phyloP scores from a whole-genome alignment of 2,888 invertebrate species.

The Notodonta dromedarius region DNA sequence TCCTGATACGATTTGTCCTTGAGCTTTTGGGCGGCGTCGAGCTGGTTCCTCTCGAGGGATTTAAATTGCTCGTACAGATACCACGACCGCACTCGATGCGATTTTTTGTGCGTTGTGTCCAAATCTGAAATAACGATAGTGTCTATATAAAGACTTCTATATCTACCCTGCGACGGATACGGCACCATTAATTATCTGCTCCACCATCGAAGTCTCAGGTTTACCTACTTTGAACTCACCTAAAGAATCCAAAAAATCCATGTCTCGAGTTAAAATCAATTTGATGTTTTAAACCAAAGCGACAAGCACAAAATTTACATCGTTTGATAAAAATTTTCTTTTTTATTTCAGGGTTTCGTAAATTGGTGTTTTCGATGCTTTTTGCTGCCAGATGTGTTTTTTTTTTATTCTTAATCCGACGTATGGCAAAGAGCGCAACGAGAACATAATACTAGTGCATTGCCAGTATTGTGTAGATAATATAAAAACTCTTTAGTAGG shows the following conservation, averaged over 20 bases:
- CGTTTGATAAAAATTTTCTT: constrained; percentile 37
- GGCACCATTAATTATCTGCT: not conserved
- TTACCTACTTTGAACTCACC: constrained; percentile 45
- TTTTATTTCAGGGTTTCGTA: constrained; percentile 21
- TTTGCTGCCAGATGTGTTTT: constrained; percentile 29
- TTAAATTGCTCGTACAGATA: constrained; percentile 77
- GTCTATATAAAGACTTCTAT: no score
- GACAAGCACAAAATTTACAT: constrained; percentile 42
- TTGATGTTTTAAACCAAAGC: constrained; percentile 22
- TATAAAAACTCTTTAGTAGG: no score
- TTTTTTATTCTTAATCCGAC: constrained; percentile 6
- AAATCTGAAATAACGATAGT: constrained; percentile 50
- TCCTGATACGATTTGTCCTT: constrained; percentile 67
- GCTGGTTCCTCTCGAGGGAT: constrained; percentile 67
- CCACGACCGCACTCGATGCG: constrained; percentile 74
- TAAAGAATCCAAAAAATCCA: constrained; percentile 70
- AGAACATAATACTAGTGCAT: not conserved
- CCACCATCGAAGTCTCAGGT: not conserved
- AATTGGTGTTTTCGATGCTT: constrained; percentile 24
- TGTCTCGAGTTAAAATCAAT: constrained; percentile 37
- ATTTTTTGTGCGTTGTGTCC: constrained; percentile 58
- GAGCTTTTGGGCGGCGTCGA: constrained; percentile 63
- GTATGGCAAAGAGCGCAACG: not conserved
- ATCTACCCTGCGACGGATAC: not conserved
- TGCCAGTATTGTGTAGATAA: not conserved